Evolutionary conservation across 1,140 invertebrate species (phyloP).

Genomic region (Neoseiulus cucumeris): DNA sequence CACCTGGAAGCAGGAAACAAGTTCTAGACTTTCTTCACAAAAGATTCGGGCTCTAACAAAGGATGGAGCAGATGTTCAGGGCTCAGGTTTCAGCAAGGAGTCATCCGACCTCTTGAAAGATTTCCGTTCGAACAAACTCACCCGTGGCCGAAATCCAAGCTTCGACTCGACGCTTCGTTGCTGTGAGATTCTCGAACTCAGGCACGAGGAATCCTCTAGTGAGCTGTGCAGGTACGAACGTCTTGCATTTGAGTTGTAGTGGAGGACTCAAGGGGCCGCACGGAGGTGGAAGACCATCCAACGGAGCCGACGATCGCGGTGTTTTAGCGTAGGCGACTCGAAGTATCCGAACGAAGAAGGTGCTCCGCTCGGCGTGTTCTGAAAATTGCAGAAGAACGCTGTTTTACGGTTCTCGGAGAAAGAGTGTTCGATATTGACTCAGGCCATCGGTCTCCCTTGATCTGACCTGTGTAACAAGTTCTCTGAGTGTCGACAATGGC

Average conservation of each 20-base stretch:
- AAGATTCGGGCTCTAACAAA: neutral
- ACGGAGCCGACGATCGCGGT: neutral
- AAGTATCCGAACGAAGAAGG: slow-evolving; percentile 20
- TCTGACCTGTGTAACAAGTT: slow-evolving; percentile 17
- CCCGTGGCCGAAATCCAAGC: slow-evolving; percentile 18
- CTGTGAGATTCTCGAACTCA: slow-evolving; percentile 14
- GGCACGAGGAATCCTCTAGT: slow-evolving; percentile 13
- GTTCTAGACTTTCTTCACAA: neutral
- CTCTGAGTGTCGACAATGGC: slow-evolving; percentile 15
- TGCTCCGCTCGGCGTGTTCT: slow-evolving; percentile 18
- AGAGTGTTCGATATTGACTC: too few relatives aligned
- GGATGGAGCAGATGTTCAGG: neutral
- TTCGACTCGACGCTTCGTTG: slow-evolving; percentile 13
- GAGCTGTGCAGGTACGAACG: slow-evolving; percentile 17
- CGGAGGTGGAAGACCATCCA: neutral
- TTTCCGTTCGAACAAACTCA: neutral
- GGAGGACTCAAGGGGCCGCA: neutral
- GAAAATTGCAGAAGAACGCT: neutral
- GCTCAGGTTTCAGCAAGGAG: neutral
- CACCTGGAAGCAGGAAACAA: slow-evolving; percentile 15
- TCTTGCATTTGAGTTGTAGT: slow-evolving; percentile 15
- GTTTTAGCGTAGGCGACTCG: slow-evolving; percentile 17
- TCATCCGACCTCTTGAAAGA: neutral
- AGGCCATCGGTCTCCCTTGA: too few relatives aligned
- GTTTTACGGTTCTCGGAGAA: too few relatives aligned